Percentiles rank a stretch among this genome's conserved stretches.
These are phyloP conservation scores for Bradynema listronoti DNA, from an alignment of 1,140 invertebrate species.

Conservation along the genomic window DNA sequence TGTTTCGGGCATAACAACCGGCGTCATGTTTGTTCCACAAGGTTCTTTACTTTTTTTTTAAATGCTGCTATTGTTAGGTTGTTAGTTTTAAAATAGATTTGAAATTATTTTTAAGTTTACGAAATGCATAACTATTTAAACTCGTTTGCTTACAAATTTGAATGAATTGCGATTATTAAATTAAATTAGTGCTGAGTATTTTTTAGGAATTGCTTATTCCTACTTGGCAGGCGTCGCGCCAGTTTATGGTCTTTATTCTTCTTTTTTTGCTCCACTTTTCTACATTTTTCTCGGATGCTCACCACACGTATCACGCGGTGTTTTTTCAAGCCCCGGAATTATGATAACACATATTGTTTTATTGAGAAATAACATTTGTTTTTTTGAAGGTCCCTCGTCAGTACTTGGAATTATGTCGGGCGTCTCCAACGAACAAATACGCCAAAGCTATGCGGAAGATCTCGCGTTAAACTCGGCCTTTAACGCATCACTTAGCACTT, in stretches of 20 bases:
- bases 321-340: neutral
- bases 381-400: conserved; percentile 24
- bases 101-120: neutral
- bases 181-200: no score
- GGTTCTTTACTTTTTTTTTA: conserved; percentile 18
- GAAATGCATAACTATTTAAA: conserved; percentile 18
- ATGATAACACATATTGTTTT: no score
- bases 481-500: neutral
- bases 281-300: conserved; percentile 62
- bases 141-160: no score
- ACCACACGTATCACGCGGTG: conserved; percentile 55
- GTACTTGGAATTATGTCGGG: conserved; percentile 27
- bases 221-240: conserved; percentile 60
- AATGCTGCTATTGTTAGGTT: neutral
- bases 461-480: conserved; percentile 8
- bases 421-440: conserved; percentile 24
- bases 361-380: no score
- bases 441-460: conserved; percentile 4
- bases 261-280: conserved; percentile 61
- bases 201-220: conserved; percentile 60
- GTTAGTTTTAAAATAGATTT: conserved; percentile 10
- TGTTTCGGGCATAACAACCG: conserved; percentile 32
- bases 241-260: conserved; percentile 62
- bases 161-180: no score
- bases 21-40: conserved; percentile 37